These are phyloP conservation scores for Parnassius orleans DNA, from an alignment of 2,888 invertebrate species.

Conservation along the genomic window DNA sequence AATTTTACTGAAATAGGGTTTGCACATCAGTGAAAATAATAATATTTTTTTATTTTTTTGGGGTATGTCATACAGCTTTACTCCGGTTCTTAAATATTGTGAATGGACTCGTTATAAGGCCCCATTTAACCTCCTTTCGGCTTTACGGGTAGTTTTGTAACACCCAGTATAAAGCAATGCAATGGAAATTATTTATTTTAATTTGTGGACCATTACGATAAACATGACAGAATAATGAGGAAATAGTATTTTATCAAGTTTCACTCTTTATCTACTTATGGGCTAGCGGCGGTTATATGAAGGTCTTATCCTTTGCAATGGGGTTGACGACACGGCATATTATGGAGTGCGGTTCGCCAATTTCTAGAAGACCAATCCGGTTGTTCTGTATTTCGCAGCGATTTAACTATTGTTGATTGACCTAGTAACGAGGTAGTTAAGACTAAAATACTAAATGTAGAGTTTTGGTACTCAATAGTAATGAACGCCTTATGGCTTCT, in stretches of 20 bases:
- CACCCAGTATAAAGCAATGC: too few relatives aligned
- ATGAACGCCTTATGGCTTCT: too few relatives aligned
- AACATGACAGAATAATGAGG: constrained; percentile 7
- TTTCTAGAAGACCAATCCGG: constrained; percentile 12
- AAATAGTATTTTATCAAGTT: constrained; percentile 17
- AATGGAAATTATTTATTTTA: neutral
- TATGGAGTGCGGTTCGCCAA: constrained; percentile 6
- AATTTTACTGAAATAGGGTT: too few relatives aligned
- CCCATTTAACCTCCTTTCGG: too few relatives aligned
- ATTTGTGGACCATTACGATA: constrained; percentile 12
- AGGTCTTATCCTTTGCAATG: constrained; percentile 19
- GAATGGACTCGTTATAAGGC: too few relatives aligned
- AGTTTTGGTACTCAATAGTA: neutral
- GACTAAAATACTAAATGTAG: neutral
- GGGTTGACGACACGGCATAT: constrained; percentile 10
- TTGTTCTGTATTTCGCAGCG: neutral
- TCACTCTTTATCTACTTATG: constrained; percentile 2
- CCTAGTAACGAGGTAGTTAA: neutral
- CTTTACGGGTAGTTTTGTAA: too few relatives aligned
- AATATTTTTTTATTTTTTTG: too few relatives aligned
- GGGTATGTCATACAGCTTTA: too few relatives aligned
- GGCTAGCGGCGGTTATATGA: constrained; percentile 1
- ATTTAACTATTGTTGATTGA: neutral
- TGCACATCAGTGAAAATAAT: too few relatives aligned
- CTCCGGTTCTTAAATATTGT: too few relatives aligned